Evolutionary conservation across 2,797 vertebrate genomes (phyloP).

Genomic region (Orestias chungarensis): DNA sequence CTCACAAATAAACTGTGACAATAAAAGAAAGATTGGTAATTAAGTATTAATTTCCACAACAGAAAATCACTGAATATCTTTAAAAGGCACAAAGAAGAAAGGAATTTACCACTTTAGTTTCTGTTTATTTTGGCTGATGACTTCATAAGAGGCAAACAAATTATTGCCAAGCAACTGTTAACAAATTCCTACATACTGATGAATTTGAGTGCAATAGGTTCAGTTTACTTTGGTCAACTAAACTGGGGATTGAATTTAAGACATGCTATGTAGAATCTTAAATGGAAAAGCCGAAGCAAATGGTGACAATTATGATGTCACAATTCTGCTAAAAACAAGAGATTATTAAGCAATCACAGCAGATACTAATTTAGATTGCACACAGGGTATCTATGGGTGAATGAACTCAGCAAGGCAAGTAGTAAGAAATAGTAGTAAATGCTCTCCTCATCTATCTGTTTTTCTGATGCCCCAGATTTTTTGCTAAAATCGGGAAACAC

Average conservation of each 20-base stretch:
- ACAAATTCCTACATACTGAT: too few relatives aligned
- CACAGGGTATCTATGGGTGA: not conserved
- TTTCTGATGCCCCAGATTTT: not conserved
- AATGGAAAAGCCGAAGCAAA: not conserved
- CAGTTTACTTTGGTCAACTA: not conserved
- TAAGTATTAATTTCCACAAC: not conserved
- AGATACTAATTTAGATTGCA: not conserved
- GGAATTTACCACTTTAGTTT: not conserved
- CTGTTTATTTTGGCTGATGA: not conserved
- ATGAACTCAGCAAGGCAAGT: not conserved
- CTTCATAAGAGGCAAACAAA: too few relatives aligned
- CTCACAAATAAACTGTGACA: not conserved
- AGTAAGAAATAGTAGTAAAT: not conserved
- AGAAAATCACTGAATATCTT: not conserved
- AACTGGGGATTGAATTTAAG: not conserved
- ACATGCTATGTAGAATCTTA: not conserved
- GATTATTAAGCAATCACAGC: not conserved
- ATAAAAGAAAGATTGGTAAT: not conserved
- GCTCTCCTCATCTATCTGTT: not conserved
- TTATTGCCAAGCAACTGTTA: too few relatives aligned
- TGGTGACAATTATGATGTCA: not conserved
- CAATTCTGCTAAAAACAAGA: not conserved
- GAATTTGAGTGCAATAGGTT: not conserved
- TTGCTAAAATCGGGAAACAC: not conserved
- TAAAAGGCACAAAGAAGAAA: not conserved